Base-by-base conservation (phyloP, 53 echinoderm and acorn worm genomes). In the Echinarachnius parma region DNA sequence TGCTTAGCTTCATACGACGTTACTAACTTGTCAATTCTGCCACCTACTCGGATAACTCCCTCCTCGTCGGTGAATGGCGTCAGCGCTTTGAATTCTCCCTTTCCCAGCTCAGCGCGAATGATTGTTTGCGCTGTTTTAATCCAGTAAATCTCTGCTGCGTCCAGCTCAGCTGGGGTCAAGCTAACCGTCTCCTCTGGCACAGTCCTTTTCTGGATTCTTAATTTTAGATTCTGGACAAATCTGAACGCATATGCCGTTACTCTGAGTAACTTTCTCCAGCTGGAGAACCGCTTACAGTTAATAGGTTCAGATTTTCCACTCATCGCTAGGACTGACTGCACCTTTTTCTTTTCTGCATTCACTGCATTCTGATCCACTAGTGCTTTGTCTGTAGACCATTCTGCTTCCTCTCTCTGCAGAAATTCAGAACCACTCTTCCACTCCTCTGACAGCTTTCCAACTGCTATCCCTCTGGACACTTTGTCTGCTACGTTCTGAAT, bases 191-290 rank as follows among this genome's bases (percentile, higher is more conserved):
- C 66, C 19, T 53, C 37, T 23, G 28, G 23, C 7, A 27, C 9
- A 18, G 28, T 20, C 70, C 21, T 55, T 29, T 61, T 50, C 59
- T 59, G 34, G 39, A 27, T 18, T 33, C 70, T 84, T 11, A 46
- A 36, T 24, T 61, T 48, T 18, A 82, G 20, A 13, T 48, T 87
- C 35, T n/a, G 11, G 1, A 71, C 18, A 5, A 87, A 77, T 61
- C 82, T 77, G 14, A 77, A 21, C 2, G 75, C 80, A 33, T 84
- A 84, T 2, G 89, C 84, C 16, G 84, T 84, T 22, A 88, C 77
- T 69, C 67, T 60, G 30, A 84, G 14, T 24, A 88, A 39, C 30
- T 70, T 87, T 33, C 45, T 52, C 83, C 88, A 88, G 28, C 49
- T 42, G 4, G 83, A 88, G 46, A 79, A 46, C n/a, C 44, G 62